Evolutionary conservation across 1,140 invertebrate genomes (phyloP), one percentile per base, ranked within the genome.

Genomic region (Drosophila busckii): DNA sequence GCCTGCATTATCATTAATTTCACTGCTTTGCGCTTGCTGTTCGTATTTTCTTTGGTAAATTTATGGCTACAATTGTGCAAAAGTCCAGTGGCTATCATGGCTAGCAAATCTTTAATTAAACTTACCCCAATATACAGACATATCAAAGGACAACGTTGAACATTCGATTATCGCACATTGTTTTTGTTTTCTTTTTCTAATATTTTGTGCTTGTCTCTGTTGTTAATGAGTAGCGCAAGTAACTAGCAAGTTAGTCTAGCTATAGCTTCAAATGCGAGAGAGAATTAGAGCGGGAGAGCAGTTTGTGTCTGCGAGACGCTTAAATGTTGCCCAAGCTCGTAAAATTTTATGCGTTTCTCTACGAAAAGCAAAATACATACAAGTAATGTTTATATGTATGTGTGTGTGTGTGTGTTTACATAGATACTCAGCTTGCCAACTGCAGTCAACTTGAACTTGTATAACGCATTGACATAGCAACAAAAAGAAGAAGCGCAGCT

Each of bases 301-400:
- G 40, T 69, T 65, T 58, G 38, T 68, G 55, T 63, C 58, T 60
- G 45, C 45, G 42, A n/a, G n/a, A 28, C 58, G 31, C 73, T 80
- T 80, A 71, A 80, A 71, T 71, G 73, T 71, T 40, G 49, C 49
- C 19, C 28, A 48, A 70, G 70, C 59, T 83, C 78, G 78, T 83
- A 83, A 83, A 83, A 83, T 84, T 78, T 83, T 84, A 83, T 83
- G 78, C 70, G 70, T 75, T 82, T 82, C 75, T 82, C 70, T 68
- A 73, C 64, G 68, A 73, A 80, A 78, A 68, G 68, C 32, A 34
- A 55, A 62, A 61, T 19, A 17, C 32, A 25, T 15, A 32, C 26
- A 52, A 3, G 31, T 9, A 48, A 17, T 22, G 13, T 25, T 7
- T 52, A 3, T 20, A 45, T 26, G 42, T 54, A 26, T 63, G 41